Evolutionary conservation across 2,888 invertebrate genomes (phyloP).

Genomic region (Mimas tiliae): DNA sequence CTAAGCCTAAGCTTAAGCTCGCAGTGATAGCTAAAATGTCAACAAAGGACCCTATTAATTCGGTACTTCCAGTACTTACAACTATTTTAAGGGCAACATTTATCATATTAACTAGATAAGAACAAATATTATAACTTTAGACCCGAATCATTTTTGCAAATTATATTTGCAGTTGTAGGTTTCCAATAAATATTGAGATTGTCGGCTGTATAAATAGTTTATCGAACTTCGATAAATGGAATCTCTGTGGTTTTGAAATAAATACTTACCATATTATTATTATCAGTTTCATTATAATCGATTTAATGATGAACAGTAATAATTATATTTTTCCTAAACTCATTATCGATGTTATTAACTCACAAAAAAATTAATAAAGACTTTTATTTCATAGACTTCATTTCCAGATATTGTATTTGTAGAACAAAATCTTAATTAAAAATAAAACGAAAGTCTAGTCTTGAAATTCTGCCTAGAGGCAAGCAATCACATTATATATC

Average conservation of each 20-base stretch:
- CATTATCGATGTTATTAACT: no score
- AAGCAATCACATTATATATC: no score
- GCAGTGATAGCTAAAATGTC: background rate
- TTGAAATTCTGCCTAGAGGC: background rate
- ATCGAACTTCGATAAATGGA: no score
- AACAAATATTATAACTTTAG: background rate
- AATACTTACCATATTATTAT: no score
- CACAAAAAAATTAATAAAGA: no score
- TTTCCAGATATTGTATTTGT: background rate
- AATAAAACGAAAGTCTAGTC: background rate
- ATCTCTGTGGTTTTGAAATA: background rate
- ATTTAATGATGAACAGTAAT: no score
- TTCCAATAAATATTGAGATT: conserved; percentile 14
- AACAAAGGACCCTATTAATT: no score
- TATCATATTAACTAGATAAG: conserved; percentile 1
- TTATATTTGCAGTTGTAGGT: conserved; percentile 9
- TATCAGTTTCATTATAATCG: no score
- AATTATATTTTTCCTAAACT: no score
- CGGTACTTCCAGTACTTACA: no score
- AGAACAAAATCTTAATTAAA: background rate
- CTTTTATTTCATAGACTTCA: background rate
- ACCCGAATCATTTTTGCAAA: conserved; percentile 21
- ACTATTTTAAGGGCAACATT: background rate
- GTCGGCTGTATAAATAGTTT: background rate
- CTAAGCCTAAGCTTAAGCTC: background rate